Evolutionary conservation across 1,140 invertebrate species (phyloP).

Genomic region (Drosophila busckii): DNA sequence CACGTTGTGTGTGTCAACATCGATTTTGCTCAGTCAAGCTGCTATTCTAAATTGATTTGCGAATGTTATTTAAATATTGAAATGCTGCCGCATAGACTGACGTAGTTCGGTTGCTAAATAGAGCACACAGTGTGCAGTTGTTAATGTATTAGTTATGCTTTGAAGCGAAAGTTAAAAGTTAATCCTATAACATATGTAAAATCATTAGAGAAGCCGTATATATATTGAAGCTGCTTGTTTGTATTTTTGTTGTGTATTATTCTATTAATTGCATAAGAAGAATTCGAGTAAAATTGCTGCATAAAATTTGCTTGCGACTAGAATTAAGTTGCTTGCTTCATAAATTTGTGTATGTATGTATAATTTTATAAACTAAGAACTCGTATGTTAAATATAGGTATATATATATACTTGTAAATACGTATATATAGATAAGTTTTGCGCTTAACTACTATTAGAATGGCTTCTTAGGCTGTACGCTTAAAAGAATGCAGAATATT

Average conservation of each 20-base stretch:
- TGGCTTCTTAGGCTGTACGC: slow-evolving; percentile 26
- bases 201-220: slow-evolving; percentile 12
- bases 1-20: slow-evolving; percentile 21
- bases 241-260: too few species aligned
- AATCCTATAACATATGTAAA: slow-evolving; percentile 18
- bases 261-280: slow-evolving; percentile 35
- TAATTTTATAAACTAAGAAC: slow-evolving; percentile 44
- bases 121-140: slow-evolving; percentile 10
- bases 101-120: too few species aligned
- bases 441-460: slow-evolving; percentile 53
- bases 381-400: slow-evolving; percentile 51
- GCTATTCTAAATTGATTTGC: slow-evolving; percentile 5
- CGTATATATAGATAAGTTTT: too few species aligned
- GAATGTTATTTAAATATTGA: too few species aligned
- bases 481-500: background rate
- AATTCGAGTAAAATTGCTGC: slow-evolving; percentile 65
- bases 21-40: slow-evolving; percentile 17
- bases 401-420: slow-evolving; percentile 62
- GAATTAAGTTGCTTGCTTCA: slow-evolving; percentile 51
- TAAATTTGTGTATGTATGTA: slow-evolving; percentile 32
- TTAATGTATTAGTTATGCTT: slow-evolving; percentile 14
- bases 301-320: slow-evolving; percentile 66
- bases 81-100: too few species aligned
- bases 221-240: slow-evolving; percentile 17
- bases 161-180: slow-evolving; percentile 13